phyloP scores from a whole-genome alignment of 2,888 invertebrate species.

The Gandaritis pyraliata region DNA sequence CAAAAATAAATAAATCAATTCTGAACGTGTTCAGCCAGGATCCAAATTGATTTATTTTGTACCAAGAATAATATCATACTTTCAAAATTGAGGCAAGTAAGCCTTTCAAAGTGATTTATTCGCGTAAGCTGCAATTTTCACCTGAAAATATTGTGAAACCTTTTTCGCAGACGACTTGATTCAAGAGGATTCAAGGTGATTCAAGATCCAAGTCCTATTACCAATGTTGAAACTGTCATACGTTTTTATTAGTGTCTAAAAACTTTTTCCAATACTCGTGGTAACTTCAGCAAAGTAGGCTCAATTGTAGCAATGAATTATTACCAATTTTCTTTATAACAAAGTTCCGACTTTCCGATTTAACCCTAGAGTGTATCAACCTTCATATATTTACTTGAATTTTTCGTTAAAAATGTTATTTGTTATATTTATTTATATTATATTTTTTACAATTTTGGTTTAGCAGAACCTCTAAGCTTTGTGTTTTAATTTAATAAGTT shows the following conservation, averaged over 20 bases:
- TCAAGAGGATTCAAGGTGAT: background rate
- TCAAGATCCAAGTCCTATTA: constrained; percentile 44
- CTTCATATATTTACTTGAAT: too few relatives aligned
- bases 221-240: constrained; percentile 53
- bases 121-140: constrained; percentile 6
- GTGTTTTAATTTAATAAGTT: too few relatives aligned
- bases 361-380: constrained; percentile 11
- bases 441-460: too few relatives aligned
- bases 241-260: constrained; percentile 55
- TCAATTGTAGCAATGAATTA: constrained; percentile 69
- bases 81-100: constrained; percentile 3
- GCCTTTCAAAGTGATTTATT: constrained; percentile 6
- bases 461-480: too few relatives aligned
- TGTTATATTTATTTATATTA: too few relatives aligned
- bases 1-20: too few relatives aligned
- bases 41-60: background rate
- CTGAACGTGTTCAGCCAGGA: background rate
- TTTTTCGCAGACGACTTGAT: constrained; percentile 6
- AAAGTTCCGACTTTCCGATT: constrained; percentile 61
- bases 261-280: constrained; percentile 61
- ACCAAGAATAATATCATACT: background rate
- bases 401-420: too few relatives aligned
- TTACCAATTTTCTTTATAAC: constrained; percentile 72
- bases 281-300: constrained; percentile 58
- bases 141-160: background rate